Evolutionary conservation across 2,888 invertebrate species (phyloP).

Genomic region (Eupithecia insigniata): DNA sequence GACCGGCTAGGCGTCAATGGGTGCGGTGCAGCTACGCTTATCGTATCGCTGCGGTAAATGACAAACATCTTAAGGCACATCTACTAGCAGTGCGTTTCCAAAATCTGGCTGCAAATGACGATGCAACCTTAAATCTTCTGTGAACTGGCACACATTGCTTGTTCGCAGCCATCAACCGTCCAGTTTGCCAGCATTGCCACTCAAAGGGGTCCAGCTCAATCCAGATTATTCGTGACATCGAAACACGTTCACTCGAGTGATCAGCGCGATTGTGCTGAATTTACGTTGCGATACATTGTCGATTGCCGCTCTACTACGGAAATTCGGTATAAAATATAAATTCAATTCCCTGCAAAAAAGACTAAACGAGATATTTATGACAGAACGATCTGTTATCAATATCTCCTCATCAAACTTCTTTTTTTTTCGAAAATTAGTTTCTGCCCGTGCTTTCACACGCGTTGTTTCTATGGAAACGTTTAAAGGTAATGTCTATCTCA

Average conservation of each 20-base stretch:
- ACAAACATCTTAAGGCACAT: background rate
- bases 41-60: too few relatives aligned
- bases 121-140: background rate
- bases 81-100: background rate
- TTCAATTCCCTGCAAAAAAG: background rate
- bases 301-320: slow-evolving; percentile 3
- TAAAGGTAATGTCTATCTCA: too few relatives aligned
- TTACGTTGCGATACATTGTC: slow-evolving; percentile 12
- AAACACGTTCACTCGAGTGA: slow-evolving; percentile 22
- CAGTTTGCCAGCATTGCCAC: slow-evolving; percentile 11
- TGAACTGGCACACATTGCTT: background rate
- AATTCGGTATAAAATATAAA: background rate
- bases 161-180: slow-evolving; percentile 6
- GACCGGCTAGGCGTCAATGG: background rate
- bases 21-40: too few relatives aligned
- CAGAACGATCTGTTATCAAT: too few relatives aligned
- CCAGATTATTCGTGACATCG: slow-evolving; percentile 28
- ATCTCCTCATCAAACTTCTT: background rate
- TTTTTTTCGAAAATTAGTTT: too few relatives aligned
- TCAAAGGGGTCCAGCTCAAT: background rate
- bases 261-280: slow-evolving; percentile 22
- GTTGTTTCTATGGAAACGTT: too few relatives aligned
- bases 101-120: background rate
- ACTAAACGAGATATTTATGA: background rate
- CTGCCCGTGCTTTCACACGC: too few relatives aligned